Conservation (phyloP, 2,888 invertebrate genomes). For the Dolichopus griseipennis region DNA sequence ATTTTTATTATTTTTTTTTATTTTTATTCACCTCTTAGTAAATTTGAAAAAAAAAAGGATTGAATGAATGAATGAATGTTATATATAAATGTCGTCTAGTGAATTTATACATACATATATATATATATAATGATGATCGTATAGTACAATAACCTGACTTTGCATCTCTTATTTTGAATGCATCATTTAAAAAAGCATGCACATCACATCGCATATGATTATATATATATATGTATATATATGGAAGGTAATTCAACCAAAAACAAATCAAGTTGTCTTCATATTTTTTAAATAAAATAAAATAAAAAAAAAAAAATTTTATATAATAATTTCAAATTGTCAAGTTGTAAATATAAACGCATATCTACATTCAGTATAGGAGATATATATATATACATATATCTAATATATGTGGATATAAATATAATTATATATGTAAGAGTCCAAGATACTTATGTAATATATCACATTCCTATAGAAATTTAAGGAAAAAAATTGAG, state of each 20-base stretch:
- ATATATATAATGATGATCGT: not conserved
- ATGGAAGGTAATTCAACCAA: constrained; percentile 3
- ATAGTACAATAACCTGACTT: constrained; percentile 6
- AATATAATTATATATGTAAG: too few species aligned
- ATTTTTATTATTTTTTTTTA: not conserved
- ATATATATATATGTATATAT: too few species aligned
- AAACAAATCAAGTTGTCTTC: constrained; percentile 4
- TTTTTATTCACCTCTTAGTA: not conserved
- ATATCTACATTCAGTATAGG: too few species aligned
- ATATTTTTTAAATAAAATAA: not conserved
- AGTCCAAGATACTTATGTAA: too few species aligned
- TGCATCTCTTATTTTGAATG: not conserved
- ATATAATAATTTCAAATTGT: too few species aligned
- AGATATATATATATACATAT: too few species aligned
- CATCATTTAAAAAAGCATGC: not conserved
- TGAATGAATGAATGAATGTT: not conserved
- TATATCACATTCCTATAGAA: too few species aligned
- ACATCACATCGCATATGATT: too few species aligned
- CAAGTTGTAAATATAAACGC: too few species aligned
- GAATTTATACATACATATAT: not conserved
- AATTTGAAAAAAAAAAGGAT: not conserved
- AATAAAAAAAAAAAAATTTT: not conserved
- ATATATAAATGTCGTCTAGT: not conserved
- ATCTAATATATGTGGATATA: too few species aligned
- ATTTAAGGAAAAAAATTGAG: too few species aligned